These are phyloP conservation scores for Myotis vivesi DNA, from an alignment of 2,797 vertebrate genomes.

Conservation along the genomic window DNA sequence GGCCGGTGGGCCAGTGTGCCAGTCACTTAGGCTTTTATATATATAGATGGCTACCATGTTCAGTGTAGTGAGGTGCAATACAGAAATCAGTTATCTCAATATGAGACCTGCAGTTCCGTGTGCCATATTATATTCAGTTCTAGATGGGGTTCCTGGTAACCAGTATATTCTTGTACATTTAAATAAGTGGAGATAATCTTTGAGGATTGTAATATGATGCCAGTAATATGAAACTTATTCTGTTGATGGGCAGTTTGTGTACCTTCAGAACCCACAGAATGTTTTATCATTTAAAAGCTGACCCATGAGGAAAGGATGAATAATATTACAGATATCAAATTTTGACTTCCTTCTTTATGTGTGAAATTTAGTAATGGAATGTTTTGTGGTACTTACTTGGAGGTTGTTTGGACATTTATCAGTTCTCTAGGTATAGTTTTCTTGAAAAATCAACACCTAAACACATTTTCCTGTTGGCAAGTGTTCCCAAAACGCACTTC, in stretches of 20 bases:
- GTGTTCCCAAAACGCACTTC: background rate
- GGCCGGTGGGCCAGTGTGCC: too few relatives aligned
- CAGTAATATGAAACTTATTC: background rate
- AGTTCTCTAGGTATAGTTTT: background rate
- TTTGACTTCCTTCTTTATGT: background rate
- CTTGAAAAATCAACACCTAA: slow-evolving; percentile 4
- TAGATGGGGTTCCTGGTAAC: background rate
- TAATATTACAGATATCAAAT: background rate
- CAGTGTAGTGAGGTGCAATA: background rate
- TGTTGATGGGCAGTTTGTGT: background rate
- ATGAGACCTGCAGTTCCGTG: background rate
- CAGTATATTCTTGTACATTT: background rate
- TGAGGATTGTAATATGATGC: background rate
- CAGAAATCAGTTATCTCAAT: background rate
- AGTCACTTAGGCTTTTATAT: too few relatives aligned
- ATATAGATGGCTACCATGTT: background rate
- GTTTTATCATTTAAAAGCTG: background rate
- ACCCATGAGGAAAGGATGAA: background rate
- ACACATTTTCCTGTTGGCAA: slow-evolving; percentile 10
- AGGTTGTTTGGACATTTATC: slow-evolving; percentile 7
- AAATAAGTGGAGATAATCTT: background rate
- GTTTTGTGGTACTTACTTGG: background rate
- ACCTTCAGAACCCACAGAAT: background rate
- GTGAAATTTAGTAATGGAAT: background rate
- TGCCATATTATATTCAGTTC: background rate